Evolutionary conservation across 2,797 vertebrate genomes (phyloP).

Genomic region (Gambusia yucatana): DNA sequence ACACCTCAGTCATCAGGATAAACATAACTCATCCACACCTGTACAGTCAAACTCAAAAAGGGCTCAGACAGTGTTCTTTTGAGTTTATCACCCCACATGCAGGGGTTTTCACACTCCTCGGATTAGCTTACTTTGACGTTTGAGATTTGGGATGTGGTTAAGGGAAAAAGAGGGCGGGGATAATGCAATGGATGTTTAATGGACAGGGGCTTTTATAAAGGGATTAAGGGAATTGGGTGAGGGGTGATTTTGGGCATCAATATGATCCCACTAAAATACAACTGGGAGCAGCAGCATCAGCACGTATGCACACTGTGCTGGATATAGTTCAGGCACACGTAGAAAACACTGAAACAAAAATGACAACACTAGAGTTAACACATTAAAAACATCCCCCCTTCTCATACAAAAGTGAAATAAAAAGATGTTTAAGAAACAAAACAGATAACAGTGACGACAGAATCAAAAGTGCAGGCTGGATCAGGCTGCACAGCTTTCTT

Average conservation of each 20-base stretch:
- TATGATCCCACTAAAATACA: slow-evolving; percentile 73
- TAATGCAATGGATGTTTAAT: slow-evolving; percentile 74
- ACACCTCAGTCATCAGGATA: slow-evolving; percentile 43
- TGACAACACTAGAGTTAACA: slow-evolving; percentile 59
- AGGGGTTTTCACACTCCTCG: slow-evolving; percentile 67
- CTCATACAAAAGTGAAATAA: slow-evolving; percentile 62
- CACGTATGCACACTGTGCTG: slow-evolving; percentile 81
- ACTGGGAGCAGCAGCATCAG: slow-evolving; percentile 86
- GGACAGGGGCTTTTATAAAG: slow-evolving; percentile 60
- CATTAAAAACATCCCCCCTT: slow-evolving; percentile 56
- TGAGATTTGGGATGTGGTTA: slow-evolving; percentile 61
- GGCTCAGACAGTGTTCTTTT: slow-evolving; percentile 81
- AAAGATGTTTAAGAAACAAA: slow-evolving; percentile 67
- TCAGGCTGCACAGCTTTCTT: slow-evolving; percentile 67
- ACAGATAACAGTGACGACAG: slow-evolving; percentile 73
- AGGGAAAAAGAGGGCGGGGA: slow-evolving; percentile 14
- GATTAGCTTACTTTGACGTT: slow-evolving; percentile 89
- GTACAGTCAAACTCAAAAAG: slow-evolving; percentile 66
- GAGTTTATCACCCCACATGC: slow-evolving; percentile 54
- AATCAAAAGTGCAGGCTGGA: slow-evolving; percentile 65
- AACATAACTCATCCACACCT: slow-evolving; percentile 43
- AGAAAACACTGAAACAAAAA: slow-evolving; percentile 20
- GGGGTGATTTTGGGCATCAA: slow-evolving; percentile 74
- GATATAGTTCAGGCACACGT: slow-evolving; percentile 78
- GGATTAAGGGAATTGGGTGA: slow-evolving; percentile 32